phyloP scores from a whole-genome alignment of 2,888 invertebrate genomes.

The Ectemnius lituratus region DNA sequence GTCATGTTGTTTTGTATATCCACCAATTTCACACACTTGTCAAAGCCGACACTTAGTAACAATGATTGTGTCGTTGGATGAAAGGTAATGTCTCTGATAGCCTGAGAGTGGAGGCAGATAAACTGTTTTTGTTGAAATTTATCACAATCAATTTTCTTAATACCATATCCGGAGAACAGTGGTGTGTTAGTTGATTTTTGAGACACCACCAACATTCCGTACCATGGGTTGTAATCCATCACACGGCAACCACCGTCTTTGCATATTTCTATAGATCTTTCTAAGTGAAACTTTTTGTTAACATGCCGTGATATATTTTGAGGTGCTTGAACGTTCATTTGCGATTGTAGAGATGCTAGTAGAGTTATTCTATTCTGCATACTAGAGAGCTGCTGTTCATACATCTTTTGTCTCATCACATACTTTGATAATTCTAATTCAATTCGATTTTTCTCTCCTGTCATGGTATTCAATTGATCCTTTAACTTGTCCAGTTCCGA shows the following conservation, averaged over 20 bases:
- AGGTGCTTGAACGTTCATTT: constrained; percentile 61
- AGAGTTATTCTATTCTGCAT: constrained; percentile 67
- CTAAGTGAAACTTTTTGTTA: constrained; percentile 79
- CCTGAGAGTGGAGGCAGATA: constrained; percentile 85
- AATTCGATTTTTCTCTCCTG: constrained; percentile 80
- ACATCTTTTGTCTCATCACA: constrained; percentile 74
- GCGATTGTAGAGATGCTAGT: constrained; percentile 60
- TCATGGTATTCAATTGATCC: constrained; percentile 81
- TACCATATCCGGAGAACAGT: constrained; percentile 90
- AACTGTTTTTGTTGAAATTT: constrained; percentile 85
- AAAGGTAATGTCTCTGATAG: constrained; percentile 89
- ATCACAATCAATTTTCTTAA: constrained; percentile 85
- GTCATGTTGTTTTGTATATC: constrained; percentile 83
- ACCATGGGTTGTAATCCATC: constrained; percentile 83
- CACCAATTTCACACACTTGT: constrained; percentile 86
- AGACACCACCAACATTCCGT: constrained; percentile 85
- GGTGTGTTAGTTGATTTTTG: constrained; percentile 85
- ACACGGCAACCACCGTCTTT: constrained; percentile 89
- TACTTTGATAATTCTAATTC: constrained; percentile 83
- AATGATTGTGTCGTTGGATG: constrained; percentile 84
- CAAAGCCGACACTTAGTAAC: constrained; percentile 89
- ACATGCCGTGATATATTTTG: constrained; percentile 65
- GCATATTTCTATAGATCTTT: constrained; percentile 84
- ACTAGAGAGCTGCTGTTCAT: constrained; percentile 74
- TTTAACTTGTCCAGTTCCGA: constrained; percentile 83